Evolutionary conservation across 2,113 vertebrate species (phyloP).

Genomic region (Barnardius zonarius): DNA sequence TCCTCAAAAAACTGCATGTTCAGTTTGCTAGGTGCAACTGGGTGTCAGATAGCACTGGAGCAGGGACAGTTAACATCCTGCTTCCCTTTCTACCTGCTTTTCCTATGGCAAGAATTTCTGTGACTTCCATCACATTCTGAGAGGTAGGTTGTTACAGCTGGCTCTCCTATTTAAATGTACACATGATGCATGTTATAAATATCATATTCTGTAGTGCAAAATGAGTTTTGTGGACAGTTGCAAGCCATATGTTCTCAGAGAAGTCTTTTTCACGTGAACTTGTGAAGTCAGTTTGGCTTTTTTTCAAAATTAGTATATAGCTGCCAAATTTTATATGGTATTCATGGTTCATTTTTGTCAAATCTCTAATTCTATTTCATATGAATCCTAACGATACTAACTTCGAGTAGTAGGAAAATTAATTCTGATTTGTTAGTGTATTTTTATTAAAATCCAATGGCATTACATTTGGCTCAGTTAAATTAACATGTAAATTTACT

Average conservation of each 20-base stretch:
- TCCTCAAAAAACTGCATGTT: not conserved
- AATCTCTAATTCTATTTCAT: not conserved
- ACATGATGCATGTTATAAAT: not conserved
- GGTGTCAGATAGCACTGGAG: not conserved
- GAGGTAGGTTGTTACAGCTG: not conserved
- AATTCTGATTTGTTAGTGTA: not conserved
- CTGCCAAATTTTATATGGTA: not conserved
- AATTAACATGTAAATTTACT: not conserved
- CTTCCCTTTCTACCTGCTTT: not conserved
- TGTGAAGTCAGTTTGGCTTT: not conserved
- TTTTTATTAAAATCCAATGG: not conserved
- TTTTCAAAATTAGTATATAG: not conserved
- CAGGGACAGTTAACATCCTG: not conserved
- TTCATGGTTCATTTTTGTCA: not conserved
- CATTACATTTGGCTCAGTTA: not conserved
- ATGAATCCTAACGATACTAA: not conserved
- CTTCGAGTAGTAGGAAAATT: not conserved
- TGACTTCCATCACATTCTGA: not conserved
- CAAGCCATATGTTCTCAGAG: not conserved
- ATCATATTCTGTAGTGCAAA: not conserved
- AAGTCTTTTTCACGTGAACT: constrained; percentile 7
- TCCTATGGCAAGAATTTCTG: not conserved
- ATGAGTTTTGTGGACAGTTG: constrained; percentile 4
- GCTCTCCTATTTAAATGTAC: not conserved
- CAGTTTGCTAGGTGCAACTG: not conserved